phyloP scores from a whole-genome alignment of 2,888 invertebrate genomes.

The Sphecodes monilicornis region DNA sequence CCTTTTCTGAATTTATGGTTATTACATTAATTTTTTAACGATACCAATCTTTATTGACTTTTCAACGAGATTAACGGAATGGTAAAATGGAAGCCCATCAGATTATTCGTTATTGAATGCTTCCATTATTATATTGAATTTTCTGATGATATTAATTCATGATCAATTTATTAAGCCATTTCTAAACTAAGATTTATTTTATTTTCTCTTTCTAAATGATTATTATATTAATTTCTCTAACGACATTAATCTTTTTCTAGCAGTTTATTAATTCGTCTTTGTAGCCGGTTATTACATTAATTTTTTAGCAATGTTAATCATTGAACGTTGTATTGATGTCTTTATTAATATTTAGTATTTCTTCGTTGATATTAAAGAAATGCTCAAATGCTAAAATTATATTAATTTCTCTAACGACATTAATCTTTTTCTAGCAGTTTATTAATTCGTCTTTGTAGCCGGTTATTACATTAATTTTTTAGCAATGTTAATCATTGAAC shows the following conservation, averaged over 20 bases:
- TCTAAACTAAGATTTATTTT: background rate
- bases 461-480: too few relatives aligned
- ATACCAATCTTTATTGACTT: too few relatives aligned
- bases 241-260: too few relatives aligned
- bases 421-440: too few relatives aligned
- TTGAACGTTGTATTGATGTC: background rate
- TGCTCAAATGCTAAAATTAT: background rate
- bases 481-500: background rate
- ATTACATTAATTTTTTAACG: too few relatives aligned
- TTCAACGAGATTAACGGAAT: background rate
- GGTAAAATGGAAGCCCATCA: background rate
- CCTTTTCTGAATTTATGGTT: background rate
- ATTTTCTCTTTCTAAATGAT: background rate
- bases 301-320: background rate
- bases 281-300: too few relatives aligned
- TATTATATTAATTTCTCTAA: background rate
- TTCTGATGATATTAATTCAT: background rate
- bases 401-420: too few relatives aligned
- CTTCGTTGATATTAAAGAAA: background rate
- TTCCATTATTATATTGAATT: background rate
- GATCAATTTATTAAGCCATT: background rate
- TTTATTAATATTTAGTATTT: background rate
- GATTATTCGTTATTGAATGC: background rate
- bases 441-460: too few relatives aligned
- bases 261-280: too few relatives aligned